Percentiles rank a stretch among this genome's conserved stretches.
These are phyloP conservation scores for Oikopleura dioica DNA, from an alignment of 23 tunicate species.

Conservation along the genomic window DNA sequence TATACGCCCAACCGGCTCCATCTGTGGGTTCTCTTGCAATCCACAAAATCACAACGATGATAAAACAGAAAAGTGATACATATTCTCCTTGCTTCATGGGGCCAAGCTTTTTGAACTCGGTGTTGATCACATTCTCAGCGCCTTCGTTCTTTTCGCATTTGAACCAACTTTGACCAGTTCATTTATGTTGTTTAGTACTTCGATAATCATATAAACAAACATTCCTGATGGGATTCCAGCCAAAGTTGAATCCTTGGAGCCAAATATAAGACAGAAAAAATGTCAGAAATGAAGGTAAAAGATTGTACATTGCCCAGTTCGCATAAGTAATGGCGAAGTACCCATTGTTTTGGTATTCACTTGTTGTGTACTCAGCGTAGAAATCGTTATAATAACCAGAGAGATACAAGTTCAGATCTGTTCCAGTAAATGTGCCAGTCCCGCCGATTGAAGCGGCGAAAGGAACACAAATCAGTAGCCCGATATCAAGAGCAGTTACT, in stretches of 20 bases:
- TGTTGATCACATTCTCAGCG: neutral
- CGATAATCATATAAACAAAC: neutral
- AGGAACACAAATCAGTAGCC: constrained; percentile 51
- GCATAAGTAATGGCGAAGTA: neutral
- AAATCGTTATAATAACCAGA: constrained; percentile 17
- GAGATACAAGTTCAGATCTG: constrained; percentile 40
- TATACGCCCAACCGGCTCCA: neutral
- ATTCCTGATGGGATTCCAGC: neutral
- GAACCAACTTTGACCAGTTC: neutral
- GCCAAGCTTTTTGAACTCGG: neutral
- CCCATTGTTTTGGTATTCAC: too few species aligned
- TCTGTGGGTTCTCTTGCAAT: neutral
- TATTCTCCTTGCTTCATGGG: constrained; percentile 9
- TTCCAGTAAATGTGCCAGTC: constrained; percentile 61
- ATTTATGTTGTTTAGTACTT: neutral
- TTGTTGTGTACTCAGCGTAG: neutral
- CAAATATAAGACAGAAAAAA: neutral
- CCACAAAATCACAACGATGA: neutral
- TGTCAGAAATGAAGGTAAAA: neutral
- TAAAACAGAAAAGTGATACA: neutral
- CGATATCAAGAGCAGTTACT: constrained; percentile 15
- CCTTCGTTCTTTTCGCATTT: neutral
- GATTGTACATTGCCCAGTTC: neutral
- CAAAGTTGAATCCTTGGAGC: neutral
- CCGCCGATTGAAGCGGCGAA: constrained; percentile 71